Evolutionary conservation across 2,113 vertebrate species (phyloP).

Genomic region (Crotophaga sulcirostris): DNA sequence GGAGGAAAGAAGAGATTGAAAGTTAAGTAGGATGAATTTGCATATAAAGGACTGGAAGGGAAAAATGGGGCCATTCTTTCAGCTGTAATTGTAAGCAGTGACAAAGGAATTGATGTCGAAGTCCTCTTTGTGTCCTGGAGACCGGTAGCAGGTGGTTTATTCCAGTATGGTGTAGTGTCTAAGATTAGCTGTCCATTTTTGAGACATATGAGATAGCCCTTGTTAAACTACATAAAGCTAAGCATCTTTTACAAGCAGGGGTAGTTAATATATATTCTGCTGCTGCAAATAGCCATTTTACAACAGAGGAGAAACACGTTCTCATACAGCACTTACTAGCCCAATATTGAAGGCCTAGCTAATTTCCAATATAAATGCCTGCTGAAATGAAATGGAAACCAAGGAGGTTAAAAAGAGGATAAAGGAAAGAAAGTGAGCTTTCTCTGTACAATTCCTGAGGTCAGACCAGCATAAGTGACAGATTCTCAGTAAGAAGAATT

Average conservation of each 20-base stretch:
- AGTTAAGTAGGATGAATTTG: not conserved
- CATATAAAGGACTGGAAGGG: not conserved
- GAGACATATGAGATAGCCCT: not conserved
- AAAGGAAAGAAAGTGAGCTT: not conserved
- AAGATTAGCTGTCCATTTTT: not conserved
- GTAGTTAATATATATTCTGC: not conserved
- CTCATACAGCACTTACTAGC: not conserved
- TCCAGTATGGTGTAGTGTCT: not conserved
- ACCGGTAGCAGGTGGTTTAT: not conserved
- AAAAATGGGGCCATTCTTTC: not conserved
- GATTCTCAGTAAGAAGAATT: slow-evolving; percentile 3
- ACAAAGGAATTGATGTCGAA: not conserved
- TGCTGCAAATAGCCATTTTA: slow-evolving; percentile 8
- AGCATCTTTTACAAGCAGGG: not conserved
- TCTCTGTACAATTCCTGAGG: not conserved
- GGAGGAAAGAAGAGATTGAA: not conserved
- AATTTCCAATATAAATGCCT: not conserved
- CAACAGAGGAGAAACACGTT: not conserved
- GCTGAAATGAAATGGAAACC: not conserved
- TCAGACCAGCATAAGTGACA: not conserved
- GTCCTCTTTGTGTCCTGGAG: not conserved
- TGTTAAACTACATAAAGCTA: not conserved
- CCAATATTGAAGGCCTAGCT: not conserved
- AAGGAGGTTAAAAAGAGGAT: not conserved
- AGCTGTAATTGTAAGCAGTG: not conserved